Evolutionary conservation across 2,113 vertebrate genomes (phyloP).

Genomic region (Paradoxurus hermaphroditus): DNA sequence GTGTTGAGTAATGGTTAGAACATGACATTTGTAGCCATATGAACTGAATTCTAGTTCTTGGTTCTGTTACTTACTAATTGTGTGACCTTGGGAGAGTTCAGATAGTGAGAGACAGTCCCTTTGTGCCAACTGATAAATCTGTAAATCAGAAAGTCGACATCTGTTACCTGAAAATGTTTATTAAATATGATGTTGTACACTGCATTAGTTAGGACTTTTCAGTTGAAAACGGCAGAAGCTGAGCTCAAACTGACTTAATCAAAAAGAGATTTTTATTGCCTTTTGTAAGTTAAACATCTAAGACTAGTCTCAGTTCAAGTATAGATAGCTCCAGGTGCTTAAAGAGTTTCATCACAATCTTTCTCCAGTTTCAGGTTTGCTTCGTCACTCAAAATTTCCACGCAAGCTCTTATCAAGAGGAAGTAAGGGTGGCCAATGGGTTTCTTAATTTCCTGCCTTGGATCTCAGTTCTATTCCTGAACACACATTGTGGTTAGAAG

Average conservation of each 20-base stretch:
- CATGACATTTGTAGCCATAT: neutral
- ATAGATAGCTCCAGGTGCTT: neutral
- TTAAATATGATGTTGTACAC: neutral
- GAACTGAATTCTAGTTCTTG: neutral
- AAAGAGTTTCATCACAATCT: neutral
- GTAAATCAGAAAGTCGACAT: neutral
- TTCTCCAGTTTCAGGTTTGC: neutral
- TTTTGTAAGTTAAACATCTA: neutral
- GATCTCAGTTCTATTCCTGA: neutral
- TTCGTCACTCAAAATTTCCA: neutral
- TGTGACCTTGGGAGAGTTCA: neutral
- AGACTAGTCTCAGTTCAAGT: neutral
- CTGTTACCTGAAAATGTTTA: neutral
- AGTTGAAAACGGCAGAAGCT: neutral
- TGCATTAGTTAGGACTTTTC: neutral
- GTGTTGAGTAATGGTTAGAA: neutral
- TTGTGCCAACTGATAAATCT: neutral
- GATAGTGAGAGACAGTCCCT: neutral
- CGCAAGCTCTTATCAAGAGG: neutral
- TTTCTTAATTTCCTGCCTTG: neutral
- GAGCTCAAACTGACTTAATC: neutral
- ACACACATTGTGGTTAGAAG: neutral
- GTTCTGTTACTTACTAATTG: neutral
- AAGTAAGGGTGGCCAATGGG: neutral
- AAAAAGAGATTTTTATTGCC: neutral